A percentile compares a stretch with the other conserved stretches of the same genome.
phyloP scores from a whole-genome alignment of 1,140 invertebrate species.

The Piezodorus guildinii region DNA sequence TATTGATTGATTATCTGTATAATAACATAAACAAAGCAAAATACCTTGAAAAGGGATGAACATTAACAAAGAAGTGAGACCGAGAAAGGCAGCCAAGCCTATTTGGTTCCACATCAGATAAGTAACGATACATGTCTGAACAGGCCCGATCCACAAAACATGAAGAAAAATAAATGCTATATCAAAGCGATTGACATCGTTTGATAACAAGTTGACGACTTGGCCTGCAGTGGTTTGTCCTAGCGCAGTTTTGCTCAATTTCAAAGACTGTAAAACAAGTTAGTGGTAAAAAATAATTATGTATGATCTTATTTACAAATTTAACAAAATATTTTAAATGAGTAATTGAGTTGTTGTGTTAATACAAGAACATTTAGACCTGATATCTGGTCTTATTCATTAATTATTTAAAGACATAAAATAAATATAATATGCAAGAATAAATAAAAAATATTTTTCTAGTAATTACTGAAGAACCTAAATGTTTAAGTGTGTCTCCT shows the following conservation, averaged over 20 bases:
- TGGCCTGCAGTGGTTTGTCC: constrained; percentile 70
- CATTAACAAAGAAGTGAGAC: constrained; percentile 61
- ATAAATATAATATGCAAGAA: too few relatives aligned
- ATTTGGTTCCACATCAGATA: constrained; percentile 66
- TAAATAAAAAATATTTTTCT: too few relatives aligned
- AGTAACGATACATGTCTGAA: constrained; percentile 62
- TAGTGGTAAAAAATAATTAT: background rate
- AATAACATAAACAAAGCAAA: too few relatives aligned
- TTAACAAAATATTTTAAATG: too few relatives aligned
- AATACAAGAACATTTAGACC: too few relatives aligned
- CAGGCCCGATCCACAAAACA: constrained; percentile 68
- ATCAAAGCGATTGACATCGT: constrained; percentile 69
- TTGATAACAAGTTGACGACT: constrained; percentile 84
- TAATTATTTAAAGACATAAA: too few relatives aligned
- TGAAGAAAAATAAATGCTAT: constrained; percentile 55
- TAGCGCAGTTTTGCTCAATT: constrained; percentile 52
- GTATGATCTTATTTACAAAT: too few relatives aligned
- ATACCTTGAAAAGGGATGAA: constrained; percentile 74
- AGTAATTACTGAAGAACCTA: too few relatives aligned
- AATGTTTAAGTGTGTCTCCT: too few relatives aligned
- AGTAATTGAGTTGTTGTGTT: too few relatives aligned
- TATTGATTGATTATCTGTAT: too few relatives aligned
- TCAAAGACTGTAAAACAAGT: constrained; percentile 44
- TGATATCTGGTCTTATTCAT: too few relatives aligned
- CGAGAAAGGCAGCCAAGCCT: constrained; percentile 55